Evolutionary conservation across 2,888 invertebrate species (phyloP).

Genomic region (Lepeophtheirus nordmannii): DNA sequence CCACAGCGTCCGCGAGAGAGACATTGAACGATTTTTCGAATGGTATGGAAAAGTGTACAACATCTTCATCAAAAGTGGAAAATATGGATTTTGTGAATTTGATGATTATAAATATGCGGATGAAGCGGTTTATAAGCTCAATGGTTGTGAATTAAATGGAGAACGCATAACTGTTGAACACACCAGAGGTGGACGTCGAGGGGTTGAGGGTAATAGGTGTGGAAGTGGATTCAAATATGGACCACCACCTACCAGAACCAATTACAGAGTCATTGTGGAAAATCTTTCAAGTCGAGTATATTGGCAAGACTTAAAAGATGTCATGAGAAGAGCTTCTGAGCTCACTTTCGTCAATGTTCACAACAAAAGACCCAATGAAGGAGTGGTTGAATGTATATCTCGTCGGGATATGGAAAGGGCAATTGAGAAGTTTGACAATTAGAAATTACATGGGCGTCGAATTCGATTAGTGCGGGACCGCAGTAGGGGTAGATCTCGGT

Average conservation of each 20-base stretch:
- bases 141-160: conserved; percentile 87
- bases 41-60: conserved; percentile 78
- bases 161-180: conserved; percentile 67
- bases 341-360: conserved; percentile 97
- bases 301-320: conserved; percentile 99
- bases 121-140: conserved; percentile 94
- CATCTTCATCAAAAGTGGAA: conserved; percentile 45
- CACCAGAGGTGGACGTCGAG: conserved; percentile 56
- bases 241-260: conserved; percentile 89
- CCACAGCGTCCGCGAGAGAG: conserved; percentile 66
- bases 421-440: conserved; percentile 84
- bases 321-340: conserved; percentile 96
- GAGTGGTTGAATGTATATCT: conserved; percentile 89
- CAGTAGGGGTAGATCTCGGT: neutral
- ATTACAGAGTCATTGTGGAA: conserved; percentile 87
- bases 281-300: conserved; percentile 93
- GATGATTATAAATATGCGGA: conserved; percentile 94
- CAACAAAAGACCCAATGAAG: conserved; percentile 82
- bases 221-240: conserved; percentile 54
- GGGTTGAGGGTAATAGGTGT: conserved; percentile 49
- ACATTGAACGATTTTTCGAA: conserved; percentile 88
- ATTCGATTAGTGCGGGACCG: conserved; percentile 76
- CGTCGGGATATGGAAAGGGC: conserved; percentile 89
- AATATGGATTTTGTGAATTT: conserved; percentile 47
- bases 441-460: conserved; percentile 84